These are phyloP conservation scores for Myocastor coypus DNA, from an alignment of 2,113 vertebrate species.

Conservation along the genomic window DNA sequence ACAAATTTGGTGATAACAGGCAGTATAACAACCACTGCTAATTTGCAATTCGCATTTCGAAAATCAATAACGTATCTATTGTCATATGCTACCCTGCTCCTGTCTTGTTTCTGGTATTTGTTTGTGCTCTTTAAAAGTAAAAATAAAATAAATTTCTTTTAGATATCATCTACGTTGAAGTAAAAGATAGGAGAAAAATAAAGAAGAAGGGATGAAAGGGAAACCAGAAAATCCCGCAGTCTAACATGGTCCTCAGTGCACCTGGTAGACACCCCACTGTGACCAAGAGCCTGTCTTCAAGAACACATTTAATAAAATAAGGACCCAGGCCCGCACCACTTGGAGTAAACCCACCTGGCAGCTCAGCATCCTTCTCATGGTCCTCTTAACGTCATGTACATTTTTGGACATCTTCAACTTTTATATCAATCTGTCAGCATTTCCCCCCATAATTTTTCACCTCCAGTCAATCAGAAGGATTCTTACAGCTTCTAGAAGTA, in stretches of 20 bases:
- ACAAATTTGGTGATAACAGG: too few relatives aligned
- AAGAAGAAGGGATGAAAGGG: too few relatives aligned
- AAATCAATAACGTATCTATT: too few relatives aligned
- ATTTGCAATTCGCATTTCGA: too few relatives aligned
- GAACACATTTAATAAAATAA: rapidly evolving
- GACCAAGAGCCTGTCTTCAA: not conserved
- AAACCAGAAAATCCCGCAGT: rapidly evolving
- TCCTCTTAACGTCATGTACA: rapidly evolving
- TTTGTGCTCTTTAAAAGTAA: too few relatives aligned
- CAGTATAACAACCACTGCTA: too few relatives aligned
- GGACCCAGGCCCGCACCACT: rapidly evolving
- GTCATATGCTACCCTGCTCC: too few relatives aligned
- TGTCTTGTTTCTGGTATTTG: too few relatives aligned
- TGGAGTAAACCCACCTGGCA: not conserved
- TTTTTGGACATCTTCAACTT: not conserved
- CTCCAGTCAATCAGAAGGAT: not conserved
- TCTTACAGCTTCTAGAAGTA: not conserved
- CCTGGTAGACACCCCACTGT: rapidly evolving
- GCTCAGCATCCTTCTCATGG: rapidly evolving
- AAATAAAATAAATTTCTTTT: not conserved
- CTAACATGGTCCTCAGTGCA: rapidly evolving
- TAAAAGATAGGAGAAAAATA: not conserved
- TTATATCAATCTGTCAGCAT: not conserved
- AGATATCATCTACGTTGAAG: not conserved
- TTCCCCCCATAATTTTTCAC: not conserved